These are phyloP conservation scores for Amphiprion percula DNA, from an alignment of 2,113 vertebrate species.

Conservation along the genomic window DNA sequence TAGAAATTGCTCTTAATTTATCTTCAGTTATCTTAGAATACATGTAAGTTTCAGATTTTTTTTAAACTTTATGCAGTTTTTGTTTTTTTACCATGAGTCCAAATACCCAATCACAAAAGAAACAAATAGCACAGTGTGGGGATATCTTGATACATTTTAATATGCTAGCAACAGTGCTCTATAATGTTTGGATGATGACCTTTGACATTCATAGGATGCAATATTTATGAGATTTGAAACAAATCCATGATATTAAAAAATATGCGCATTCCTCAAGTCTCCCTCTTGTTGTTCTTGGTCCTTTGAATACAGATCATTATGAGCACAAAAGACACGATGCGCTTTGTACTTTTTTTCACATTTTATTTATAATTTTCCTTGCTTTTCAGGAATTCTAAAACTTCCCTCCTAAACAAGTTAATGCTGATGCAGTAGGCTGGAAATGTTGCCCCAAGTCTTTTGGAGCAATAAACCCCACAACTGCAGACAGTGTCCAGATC, in stretches of 20 bases:
- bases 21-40: not conserved
- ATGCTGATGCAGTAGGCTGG: conserved; percentile 51
- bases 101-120: conserved; percentile 10
- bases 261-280: not conserved
- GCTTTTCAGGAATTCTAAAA: conserved; percentile 61
- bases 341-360: conserved; percentile 18
- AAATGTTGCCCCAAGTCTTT: conserved; percentile 32
- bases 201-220: conserved; percentile 39
- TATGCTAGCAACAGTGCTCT: conserved; percentile 15
- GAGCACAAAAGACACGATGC: conserved; percentile 4
- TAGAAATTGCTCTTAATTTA: not conserved
- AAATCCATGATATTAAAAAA: conserved; percentile 66
- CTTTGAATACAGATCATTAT: too few relatives aligned
- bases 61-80: not conserved
- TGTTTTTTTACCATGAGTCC: conserved; percentile 5
- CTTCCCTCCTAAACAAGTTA: conserved; percentile 59
- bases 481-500: conserved; percentile 56
- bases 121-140: not conserved
- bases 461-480: conserved; percentile 39
- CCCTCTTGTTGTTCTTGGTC: not conserved
- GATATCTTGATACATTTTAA: conserved; percentile 38
- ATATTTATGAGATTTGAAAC: conserved; percentile 49
- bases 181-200: conserved; percentile 18
- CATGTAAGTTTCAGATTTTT: too few relatives aligned
- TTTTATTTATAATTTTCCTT: conserved; percentile 75